These are phyloP conservation scores for Semotilus atromaculatus DNA, from an alignment of 2,797 vertebrate genomes.

Conservation along the genomic window DNA sequence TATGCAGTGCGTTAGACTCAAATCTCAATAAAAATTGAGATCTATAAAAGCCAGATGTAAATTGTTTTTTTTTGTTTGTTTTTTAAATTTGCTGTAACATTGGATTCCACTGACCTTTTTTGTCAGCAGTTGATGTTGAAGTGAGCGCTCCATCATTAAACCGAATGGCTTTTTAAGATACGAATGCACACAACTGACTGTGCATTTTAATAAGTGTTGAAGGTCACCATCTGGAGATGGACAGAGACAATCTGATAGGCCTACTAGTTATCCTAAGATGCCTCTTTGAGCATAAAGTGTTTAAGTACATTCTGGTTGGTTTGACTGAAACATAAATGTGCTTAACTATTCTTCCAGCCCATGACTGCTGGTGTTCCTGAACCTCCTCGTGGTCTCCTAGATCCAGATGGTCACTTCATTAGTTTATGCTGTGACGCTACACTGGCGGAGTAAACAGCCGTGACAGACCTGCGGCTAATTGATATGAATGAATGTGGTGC, in stretches of 20 bases:
- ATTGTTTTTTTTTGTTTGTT: constrained; percentile 62
- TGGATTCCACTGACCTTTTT: constrained; percentile 77
- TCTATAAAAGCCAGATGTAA: not conserved
- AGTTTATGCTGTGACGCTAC: constrained; percentile 54
- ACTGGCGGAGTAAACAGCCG: constrained; percentile 66
- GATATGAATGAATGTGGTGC: constrained; percentile 71
- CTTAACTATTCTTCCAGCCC: not conserved
- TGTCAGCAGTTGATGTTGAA: constrained; percentile 63
- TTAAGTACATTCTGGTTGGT: not conserved
- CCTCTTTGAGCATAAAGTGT: not conserved
- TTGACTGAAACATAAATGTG: not conserved
- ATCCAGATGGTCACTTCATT: constrained; percentile 71
- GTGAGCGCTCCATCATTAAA: constrained; percentile 77
- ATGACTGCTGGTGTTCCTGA: constrained; percentile 48
- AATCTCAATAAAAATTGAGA: not conserved
- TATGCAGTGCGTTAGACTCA: not conserved
- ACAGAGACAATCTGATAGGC: not conserved
- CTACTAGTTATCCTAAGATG: not conserved
- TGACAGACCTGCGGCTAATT: constrained; percentile 70
- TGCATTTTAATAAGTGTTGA: constrained; percentile 29
- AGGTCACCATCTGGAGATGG: constrained; percentile 35
- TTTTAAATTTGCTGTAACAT: constrained; percentile 73
- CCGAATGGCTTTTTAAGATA: constrained; percentile 60
- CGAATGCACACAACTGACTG: constrained; percentile 10
- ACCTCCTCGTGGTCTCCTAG: constrained; percentile 27